These are phyloP conservation scores for Acanthacorydalis orientalis DNA, from an alignment of 2,888 invertebrate genomes.

Conservation along the genomic window DNA sequence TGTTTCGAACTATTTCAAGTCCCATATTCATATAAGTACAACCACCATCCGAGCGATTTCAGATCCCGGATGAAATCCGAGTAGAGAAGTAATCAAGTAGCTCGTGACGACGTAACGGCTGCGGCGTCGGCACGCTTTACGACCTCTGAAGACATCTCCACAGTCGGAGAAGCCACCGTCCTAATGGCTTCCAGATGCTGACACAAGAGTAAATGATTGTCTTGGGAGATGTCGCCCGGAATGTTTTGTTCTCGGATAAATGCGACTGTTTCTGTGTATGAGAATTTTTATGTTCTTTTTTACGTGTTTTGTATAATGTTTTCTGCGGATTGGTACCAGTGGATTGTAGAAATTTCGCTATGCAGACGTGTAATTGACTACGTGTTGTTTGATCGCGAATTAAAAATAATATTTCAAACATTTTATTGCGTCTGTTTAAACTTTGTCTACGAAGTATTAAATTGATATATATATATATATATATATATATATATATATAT, in stretches of 20 bases:
- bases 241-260: constrained; percentile 2
- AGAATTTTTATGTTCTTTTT: too few species aligned
- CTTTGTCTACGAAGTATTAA: too few species aligned
- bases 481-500: background rate
- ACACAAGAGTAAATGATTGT: constrained; percentile 3
- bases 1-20: background rate
- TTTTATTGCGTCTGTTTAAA: too few species aligned
- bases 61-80: background rate
- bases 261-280: background rate
- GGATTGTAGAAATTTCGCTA: too few species aligned
- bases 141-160: background rate
- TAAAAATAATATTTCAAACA: too few species aligned
- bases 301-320: too few species aligned
- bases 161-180: background rate
- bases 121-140: constrained; percentile 2
- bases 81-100: constrained; percentile 1
- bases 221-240: background rate
- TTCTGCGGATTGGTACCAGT: too few species aligned
- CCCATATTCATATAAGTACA: background rate
- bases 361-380: too few species aligned
- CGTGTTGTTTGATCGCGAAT: too few species aligned
- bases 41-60: background rate
- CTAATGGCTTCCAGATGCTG: constrained; percentile 4
- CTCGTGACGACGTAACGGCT: background rate
- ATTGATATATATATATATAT: too few species aligned